Percentiles rank a stretch among this genome's conserved stretches.
Evolutionary conservation across 2,888 invertebrate genomes (phyloP).

Genomic region (Eutolmus rufibarbis): DNA sequence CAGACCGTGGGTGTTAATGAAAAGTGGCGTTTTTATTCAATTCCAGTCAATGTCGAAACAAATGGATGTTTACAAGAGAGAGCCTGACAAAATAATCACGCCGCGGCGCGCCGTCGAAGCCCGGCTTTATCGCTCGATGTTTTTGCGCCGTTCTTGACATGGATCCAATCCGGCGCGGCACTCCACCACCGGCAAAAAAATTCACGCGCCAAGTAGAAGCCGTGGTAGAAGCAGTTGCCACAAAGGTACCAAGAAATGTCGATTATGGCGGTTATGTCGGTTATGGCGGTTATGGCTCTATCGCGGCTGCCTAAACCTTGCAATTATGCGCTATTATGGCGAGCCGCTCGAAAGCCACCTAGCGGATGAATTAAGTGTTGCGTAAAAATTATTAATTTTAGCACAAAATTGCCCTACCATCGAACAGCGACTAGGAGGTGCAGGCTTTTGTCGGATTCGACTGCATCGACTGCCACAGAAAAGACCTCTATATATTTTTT

Average conservation of each 20-base stretch:
- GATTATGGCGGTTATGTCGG: background rate
- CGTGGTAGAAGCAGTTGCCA: background rate
- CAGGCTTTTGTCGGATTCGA: background rate
- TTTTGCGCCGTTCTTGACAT: background rate
- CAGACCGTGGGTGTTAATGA: background rate
- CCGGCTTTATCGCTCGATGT: background rate
- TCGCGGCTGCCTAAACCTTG: background rate
- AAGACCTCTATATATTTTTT: background rate
- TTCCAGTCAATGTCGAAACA: background rate
- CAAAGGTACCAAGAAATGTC: background rate
- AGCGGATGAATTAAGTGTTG: background rate
- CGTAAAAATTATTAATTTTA: background rate
- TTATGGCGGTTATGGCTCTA: background rate
- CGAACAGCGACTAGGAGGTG: background rate
- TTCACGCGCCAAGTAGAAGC: background rate
- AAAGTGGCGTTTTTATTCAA: background rate
- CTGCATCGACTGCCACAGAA: background rate
- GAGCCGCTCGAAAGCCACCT: background rate
- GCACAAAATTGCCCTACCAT: background rate
- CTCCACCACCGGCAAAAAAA: background rate
- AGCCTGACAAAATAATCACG: background rate
- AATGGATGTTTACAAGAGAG: background rate
- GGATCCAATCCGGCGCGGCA: background rate
- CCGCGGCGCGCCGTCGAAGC: background rate
- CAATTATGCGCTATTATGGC: background rate